Conservation (phyloP, 1,140 invertebrate genomes). For the Dysdera silvatica region DNA sequence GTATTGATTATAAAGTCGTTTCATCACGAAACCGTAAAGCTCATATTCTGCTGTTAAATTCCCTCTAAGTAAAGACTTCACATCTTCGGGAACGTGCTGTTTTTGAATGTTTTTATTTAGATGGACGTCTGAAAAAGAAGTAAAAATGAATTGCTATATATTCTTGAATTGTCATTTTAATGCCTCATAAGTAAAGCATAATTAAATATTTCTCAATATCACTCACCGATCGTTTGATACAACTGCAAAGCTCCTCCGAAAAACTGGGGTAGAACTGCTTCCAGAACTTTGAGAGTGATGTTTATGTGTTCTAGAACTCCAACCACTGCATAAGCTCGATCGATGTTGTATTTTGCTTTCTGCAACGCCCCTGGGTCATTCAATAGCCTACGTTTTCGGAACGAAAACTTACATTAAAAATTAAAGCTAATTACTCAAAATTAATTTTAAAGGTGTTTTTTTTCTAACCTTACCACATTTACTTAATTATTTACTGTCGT, state of each 20-base stretch:
- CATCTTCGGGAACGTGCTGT: conserved; percentile 66
- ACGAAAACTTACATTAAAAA: conserved; percentile 28
- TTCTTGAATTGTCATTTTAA: neutral
- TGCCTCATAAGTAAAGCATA: neutral
- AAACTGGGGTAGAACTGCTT: conserved; percentile 50
- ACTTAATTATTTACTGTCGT: neutral
- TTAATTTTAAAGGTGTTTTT: neutral
- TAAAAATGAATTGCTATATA: neutral
- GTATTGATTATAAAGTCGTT: conserved; percentile 65
- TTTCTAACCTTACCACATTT: neutral
- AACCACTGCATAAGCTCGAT: conserved; percentile 38
- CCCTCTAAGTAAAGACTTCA: conserved; percentile 72
- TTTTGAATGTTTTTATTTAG: conserved; percentile 78
- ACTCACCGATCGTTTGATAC: conserved; percentile 52
- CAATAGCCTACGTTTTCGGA: no score
- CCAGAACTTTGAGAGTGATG: conserved; percentile 37
- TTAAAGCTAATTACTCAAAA: neutral
- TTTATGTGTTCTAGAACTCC: conserved; percentile 40
- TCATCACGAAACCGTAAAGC: conserved; percentile 82
- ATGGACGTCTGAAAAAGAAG: conserved; percentile 37
- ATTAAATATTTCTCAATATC: neutral
- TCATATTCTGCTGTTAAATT: conserved; percentile 85
- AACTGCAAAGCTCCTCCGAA: conserved; percentile 51
- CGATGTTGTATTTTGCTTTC: conserved; percentile 38
- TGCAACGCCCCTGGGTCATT: conserved; percentile 37